A percentile compares a stretch with the other conserved stretches of the same genome.
These are phyloP conservation scores for Dipodomys spectabilis DNA, from an alignment of 2,113 vertebrate genomes.

Conservation along the genomic window DNA sequence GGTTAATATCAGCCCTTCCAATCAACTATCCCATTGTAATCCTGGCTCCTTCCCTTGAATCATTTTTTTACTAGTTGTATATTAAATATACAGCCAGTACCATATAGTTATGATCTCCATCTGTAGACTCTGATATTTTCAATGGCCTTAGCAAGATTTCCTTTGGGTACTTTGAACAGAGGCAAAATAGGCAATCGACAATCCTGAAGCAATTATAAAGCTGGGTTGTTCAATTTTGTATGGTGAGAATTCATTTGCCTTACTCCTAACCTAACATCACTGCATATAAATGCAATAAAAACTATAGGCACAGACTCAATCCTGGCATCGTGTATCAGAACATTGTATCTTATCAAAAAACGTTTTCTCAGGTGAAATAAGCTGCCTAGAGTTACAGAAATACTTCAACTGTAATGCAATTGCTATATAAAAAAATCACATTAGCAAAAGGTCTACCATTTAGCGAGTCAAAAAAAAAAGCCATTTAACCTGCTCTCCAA, in stretches of 20 bases:
- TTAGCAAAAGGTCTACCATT: constrained; percentile 60
- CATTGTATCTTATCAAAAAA: constrained; percentile 74
- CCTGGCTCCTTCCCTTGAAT: constrained; percentile 75
- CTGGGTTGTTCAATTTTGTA: constrained; percentile 79
- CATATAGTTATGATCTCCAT: constrained; percentile 80
- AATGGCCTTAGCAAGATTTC: constrained; percentile 79
- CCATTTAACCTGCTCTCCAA: constrained; percentile 9
- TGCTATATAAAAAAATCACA: constrained; percentile 44
- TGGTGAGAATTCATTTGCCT: constrained; percentile 80
- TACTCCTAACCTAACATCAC: constrained; percentile 70
- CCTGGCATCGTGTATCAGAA: constrained; percentile 65
- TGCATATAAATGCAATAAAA: constrained; percentile 75
- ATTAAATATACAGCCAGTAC: constrained; percentile 78
- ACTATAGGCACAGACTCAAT: constrained; percentile 62
- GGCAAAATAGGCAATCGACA: constrained; percentile 79
- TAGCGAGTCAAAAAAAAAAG: constrained; percentile 53
- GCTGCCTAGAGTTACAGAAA: constrained; percentile 57
- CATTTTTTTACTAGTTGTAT: constrained; percentile 73
- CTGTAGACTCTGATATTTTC: constrained; percentile 79
- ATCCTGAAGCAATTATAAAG: constrained; percentile 81
- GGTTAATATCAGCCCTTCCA: constrained; percentile 72
- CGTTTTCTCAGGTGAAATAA: constrained; percentile 75
- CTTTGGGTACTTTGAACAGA: constrained; percentile 82
- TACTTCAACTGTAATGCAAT: constrained; percentile 60
- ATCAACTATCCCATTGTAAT: constrained; percentile 76